These are phyloP conservation scores for Eupeodes corollae DNA, from an alignment of 1,140 invertebrate genomes.

Conservation along the genomic window DNA sequence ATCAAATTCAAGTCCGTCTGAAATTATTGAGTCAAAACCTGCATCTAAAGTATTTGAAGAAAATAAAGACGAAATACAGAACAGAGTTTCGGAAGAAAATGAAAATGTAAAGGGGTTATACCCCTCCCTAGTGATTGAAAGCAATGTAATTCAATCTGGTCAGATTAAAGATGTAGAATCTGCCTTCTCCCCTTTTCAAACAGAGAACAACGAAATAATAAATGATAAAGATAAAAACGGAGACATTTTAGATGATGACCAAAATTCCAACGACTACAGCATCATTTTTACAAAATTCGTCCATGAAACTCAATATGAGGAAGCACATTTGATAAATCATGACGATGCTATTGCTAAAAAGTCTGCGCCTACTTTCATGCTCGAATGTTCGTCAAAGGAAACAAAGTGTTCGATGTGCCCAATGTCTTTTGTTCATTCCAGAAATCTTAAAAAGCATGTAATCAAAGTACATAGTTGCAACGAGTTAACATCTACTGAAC, in stretches of 20 bases:
- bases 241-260: neutral
- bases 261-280: neutral
- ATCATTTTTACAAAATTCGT: constrained; percentile 8
- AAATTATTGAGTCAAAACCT: too few relatives aligned
- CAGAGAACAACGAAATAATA: neutral
- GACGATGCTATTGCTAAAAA: neutral
- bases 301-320: constrained; percentile 5
- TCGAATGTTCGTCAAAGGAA: neutral
- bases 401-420: constrained; percentile 6
- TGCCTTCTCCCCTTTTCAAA: too few relatives aligned
- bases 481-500: neutral
- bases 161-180: too few relatives aligned
- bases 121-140: neutral
- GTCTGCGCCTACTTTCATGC: neutral
- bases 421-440: constrained; percentile 9
- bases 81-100: too few relatives aligned
- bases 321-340: too few relatives aligned
- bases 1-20: too few relatives aligned
- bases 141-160: too few relatives aligned
- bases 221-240: neutral
- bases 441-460: constrained; percentile 5
- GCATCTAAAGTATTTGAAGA: too few relatives aligned
- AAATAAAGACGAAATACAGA: too few relatives aligned
- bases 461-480: constrained; percentile 1
- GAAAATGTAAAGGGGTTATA: neutral